Evolutionary conservation across 2,113 vertebrate genomes (phyloP), one percentile per base, ranked within the genome.

Genomic region (Martes martes): DNA sequence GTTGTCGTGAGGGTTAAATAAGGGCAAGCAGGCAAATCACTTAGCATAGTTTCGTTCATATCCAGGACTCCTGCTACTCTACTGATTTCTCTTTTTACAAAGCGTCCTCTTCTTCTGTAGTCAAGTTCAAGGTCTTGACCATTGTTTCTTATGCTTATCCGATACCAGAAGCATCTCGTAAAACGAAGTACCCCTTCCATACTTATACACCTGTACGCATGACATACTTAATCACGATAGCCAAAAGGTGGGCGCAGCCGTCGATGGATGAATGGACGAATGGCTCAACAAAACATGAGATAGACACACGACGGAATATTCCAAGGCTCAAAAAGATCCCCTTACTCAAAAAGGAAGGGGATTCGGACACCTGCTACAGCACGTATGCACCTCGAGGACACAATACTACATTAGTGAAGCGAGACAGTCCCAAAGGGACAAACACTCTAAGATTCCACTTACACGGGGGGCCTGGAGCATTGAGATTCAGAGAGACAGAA

Each of bases 251-350:
- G 74, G 57, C 11, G 50, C 13, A 78, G 26, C 52, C 21, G 4
- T 10, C 2, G 19, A 45, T 6, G 3, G 59, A 55, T 13, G 45
- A 14, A 52, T 52, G 50, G 50, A 52, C 15, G 5, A 15, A 33
- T 0, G 1, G 67, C 6, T 31, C 28, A 15, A 36, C 52, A 39
- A 33, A 39, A 4, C 10, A 9, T 19, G 55, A 26, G 24, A 24
- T 10, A n/a, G 2, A 5, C 26, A 33, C 7, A 52, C 42, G 16
- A 19, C 0, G 7, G 55, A 52, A 26, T 9, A 10, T 42, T 83
- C 61, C 36, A 50, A 19, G 14, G 55, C 76, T 1, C 61, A 63
- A 63, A 63, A 63, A 24, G 24, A 63, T 63, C 61, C 61, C 61
- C 11, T 63, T 28, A 11, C 61, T 79, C 63, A 28, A 79, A 67